Evolutionary conservation across 2,888 invertebrate species (phyloP).

Genomic region (Drosophila lacicola): DNA sequence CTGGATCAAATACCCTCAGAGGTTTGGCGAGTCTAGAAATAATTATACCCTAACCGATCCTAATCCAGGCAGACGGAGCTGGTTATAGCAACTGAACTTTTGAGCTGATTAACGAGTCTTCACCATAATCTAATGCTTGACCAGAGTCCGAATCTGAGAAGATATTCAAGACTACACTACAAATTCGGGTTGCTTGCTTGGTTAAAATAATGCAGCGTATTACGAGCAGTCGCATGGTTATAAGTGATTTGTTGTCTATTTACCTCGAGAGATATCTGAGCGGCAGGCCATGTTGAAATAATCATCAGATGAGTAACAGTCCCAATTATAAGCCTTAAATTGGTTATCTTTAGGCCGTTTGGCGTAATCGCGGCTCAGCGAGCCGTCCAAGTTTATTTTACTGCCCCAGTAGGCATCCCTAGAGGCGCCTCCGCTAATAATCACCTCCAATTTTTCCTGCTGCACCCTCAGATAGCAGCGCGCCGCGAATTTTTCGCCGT

Average conservation of each 20-base stretch:
- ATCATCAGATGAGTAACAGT: constrained; percentile 39
- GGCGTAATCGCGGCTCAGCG: constrained; percentile 50
- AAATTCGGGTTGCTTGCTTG: too few relatives aligned
- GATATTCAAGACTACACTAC: too few relatives aligned
- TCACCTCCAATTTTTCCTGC: constrained; percentile 35
- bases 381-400: constrained; percentile 37
- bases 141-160: too few relatives aligned
- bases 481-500: neutral
- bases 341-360: constrained; percentile 26
- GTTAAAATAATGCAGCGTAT: too few relatives aligned
- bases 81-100: too few relatives aligned
- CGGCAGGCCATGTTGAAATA: constrained; percentile 21
- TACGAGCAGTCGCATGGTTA: too few relatives aligned
- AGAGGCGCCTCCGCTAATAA: constrained; percentile 38
- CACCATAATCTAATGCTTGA: too few relatives aligned
- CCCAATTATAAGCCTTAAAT: constrained; percentile 44
- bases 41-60: too few relatives aligned
- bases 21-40: too few relatives aligned
- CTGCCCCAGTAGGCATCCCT: neutral
- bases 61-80: too few relatives aligned
- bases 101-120: too few relatives aligned
- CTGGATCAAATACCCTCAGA: too few relatives aligned
- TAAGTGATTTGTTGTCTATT: neutral
- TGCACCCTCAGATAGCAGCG: constrained; percentile 52
- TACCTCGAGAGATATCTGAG: constrained; percentile 26